A percentile compares a stretch with the other conserved stretches of the same genome.
These are phyloP conservation scores for Sternarchorhynchus goeldii DNA, from an alignment of 2,797 vertebrate species.

Conservation along the genomic window DNA sequence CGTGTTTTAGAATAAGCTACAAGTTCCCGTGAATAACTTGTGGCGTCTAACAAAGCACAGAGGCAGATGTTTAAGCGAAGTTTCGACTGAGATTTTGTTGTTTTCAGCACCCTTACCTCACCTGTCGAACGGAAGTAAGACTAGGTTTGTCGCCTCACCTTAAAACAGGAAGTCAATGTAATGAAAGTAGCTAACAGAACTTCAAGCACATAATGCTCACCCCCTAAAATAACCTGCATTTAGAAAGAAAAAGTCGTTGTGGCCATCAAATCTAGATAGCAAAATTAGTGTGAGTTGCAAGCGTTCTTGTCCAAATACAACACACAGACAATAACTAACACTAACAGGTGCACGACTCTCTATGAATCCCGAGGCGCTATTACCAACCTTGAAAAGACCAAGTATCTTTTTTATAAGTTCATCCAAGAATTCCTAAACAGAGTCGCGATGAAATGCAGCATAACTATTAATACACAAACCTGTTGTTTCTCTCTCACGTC, in stretches of 20 bases:
- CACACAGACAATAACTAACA: neutral
- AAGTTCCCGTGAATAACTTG: neutral
- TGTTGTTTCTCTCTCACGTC: constrained; percentile 10
- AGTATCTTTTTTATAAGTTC: too few species aligned
- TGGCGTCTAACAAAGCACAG: too few species aligned
- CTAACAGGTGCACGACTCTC: constrained; percentile 20
- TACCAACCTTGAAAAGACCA: neutral
- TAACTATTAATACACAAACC: constrained; percentile 4
- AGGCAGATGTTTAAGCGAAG: neutral
- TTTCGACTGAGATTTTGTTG: constrained; percentile 34
- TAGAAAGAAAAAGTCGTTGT: too few species aligned
- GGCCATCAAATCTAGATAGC: too few species aligned
- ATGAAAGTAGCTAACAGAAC: neutral
- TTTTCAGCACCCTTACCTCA: constrained; percentile 28
- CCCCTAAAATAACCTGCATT: neutral
- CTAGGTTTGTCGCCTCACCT: constrained; percentile 43
- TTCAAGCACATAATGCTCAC: neutral
- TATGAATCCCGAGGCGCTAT: neutral
- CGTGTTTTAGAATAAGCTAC: neutral
- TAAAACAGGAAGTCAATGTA: constrained; percentile 49
- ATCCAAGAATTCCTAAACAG: too few species aligned
- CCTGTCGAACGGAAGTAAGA: constrained; percentile 45
- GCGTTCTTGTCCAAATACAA: neutral
- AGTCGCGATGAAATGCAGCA: neutral
- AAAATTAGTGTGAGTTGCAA: neutral